Evolutionary conservation across 53 echinoderm and acorn worm genomes (phyloP).

Genomic region (Henricia sp.): DNA sequence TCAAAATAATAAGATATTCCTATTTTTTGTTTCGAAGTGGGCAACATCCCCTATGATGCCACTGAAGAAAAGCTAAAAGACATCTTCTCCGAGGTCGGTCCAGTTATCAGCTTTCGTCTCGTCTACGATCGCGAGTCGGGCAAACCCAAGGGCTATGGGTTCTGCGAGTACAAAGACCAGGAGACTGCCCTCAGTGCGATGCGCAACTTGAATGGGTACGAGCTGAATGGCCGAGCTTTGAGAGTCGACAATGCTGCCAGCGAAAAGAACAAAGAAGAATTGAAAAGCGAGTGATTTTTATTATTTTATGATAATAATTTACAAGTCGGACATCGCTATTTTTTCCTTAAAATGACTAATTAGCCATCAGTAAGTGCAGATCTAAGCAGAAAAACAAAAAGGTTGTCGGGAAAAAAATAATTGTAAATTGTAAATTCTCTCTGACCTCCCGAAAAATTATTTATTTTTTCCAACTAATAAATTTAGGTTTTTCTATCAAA

Average conservation of each 20-base stretch:
- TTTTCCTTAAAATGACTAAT: too few relatives aligned
- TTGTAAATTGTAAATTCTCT: not conserved
- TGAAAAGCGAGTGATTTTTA: constrained; percentile 71
- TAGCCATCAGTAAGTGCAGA: too few relatives aligned
- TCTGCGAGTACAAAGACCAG: constrained; percentile 99
- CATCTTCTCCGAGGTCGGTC: constrained; percentile 99
- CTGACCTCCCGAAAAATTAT: too few relatives aligned
- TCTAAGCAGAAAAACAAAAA: not conserved
- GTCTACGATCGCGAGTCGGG: constrained; percentile 97
- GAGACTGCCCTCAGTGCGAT: constrained; percentile 99
- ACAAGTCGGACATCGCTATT: too few relatives aligned
- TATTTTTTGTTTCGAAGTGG: too few relatives aligned
- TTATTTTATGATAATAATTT: too few relatives aligned
- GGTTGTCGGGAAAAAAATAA: too few relatives aligned
- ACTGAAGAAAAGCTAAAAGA: constrained; percentile 97
- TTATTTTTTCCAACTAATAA: too few relatives aligned
- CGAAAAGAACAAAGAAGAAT: constrained; percentile 98
- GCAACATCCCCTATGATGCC: constrained; percentile 97
- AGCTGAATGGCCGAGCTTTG: constrained; percentile 88
- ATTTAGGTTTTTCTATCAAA: too few relatives aligned
- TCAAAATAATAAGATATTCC: too few relatives aligned
- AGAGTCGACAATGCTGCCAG: constrained; percentile 97
- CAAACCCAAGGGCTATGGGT: constrained; percentile 99
- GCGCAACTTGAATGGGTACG: constrained; percentile 95
- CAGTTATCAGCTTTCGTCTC: constrained; percentile 92